Conservation (phyloP, 2,888 invertebrate genomes). For the Sinhomidia bicolor region DNA sequence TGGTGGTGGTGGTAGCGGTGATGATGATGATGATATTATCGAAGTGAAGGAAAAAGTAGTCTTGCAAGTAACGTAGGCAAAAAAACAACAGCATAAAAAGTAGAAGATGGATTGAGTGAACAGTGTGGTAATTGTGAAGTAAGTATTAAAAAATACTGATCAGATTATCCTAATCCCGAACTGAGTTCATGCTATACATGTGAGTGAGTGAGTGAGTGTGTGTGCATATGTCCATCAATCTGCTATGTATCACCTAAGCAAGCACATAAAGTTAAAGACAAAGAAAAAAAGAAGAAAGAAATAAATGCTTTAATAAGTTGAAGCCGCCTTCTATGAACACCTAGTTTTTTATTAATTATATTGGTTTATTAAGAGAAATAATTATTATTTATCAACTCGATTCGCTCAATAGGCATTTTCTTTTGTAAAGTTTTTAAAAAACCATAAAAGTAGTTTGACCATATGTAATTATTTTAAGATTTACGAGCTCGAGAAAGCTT, state of each 20-base stretch:
- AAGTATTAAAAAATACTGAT: conserved; percentile 5
- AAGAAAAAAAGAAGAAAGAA: neutral
- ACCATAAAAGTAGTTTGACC: conserved; percentile 61
- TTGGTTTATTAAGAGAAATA: conserved; percentile 55
- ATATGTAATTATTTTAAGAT: conserved; percentile 59
- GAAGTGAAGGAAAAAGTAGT: conserved; percentile 68
- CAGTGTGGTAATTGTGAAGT: neutral
- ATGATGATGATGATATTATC: conserved; percentile 37
- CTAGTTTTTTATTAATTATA: conserved; percentile 35
- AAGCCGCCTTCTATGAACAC: conserved; percentile 54
- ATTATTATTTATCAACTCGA: conserved; percentile 52
- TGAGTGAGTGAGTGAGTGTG: no score
- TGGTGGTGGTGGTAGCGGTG: neutral
- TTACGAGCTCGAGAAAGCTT: conserved; percentile 31
- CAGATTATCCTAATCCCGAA: neutral
- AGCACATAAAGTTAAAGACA: neutral
- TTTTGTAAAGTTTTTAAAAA: neutral
- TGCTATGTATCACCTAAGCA: neutral
- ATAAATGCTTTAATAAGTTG: conserved; percentile 6
- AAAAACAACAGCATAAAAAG: neutral
- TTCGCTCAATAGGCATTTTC: conserved; percentile 32
- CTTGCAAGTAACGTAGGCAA: conserved; percentile 35
- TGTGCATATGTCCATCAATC: neutral
- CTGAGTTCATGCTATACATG: no score
- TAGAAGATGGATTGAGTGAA: conserved; percentile 13